These are phyloP conservation scores for Arctocebus calabarensis DNA, from an alignment of 2,797 vertebrate species.

Conservation along the genomic window DNA sequence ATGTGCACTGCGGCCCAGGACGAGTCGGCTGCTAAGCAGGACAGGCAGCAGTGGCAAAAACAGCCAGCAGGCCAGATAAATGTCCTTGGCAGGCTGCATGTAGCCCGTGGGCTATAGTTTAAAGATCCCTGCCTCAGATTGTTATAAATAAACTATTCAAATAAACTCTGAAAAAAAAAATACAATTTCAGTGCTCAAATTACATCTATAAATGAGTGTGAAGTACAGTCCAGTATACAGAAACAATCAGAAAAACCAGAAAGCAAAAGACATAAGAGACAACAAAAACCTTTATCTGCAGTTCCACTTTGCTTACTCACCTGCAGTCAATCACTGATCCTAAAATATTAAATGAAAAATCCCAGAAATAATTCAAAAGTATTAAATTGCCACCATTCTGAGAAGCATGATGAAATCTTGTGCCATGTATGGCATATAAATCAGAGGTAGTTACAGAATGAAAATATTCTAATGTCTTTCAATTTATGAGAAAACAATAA, in stretches of 20 bases:
- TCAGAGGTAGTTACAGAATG: background rate
- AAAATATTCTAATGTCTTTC: background rate
- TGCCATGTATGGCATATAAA: background rate
- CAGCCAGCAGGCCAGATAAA: no score
- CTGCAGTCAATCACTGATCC: background rate
- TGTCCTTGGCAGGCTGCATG: no score
- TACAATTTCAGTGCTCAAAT: background rate
- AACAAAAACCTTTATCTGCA: background rate
- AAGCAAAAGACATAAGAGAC: background rate
- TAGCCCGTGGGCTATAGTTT: no score
- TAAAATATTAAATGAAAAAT: background rate
- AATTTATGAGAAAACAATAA: background rate
- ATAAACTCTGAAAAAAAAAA: background rate
- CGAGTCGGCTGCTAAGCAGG: no score
- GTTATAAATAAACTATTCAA: background rate
- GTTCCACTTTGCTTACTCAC: background rate
- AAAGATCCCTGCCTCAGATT: no score
- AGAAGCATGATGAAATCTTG: background rate
- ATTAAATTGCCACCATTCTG: background rate
- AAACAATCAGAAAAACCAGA: background rate
- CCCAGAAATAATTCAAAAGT: background rate
- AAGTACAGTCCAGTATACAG: background rate
- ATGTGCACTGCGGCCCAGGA: no score
- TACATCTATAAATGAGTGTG: background rate
- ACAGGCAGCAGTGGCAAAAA: no score